Evolutionary conservation across 2,888 invertebrate genomes (phyloP).

Genomic region (Biston betularia): DNA sequence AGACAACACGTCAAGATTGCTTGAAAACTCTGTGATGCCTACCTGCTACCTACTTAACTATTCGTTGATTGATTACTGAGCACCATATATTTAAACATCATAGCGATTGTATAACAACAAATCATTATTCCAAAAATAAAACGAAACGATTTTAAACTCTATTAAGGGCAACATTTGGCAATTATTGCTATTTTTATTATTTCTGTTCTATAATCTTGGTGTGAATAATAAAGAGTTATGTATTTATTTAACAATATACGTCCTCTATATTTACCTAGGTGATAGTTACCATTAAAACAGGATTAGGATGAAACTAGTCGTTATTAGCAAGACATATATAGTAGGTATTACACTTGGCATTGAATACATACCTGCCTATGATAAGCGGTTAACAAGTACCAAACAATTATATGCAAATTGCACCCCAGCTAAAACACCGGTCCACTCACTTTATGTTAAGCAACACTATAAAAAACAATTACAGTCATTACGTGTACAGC

Average conservation of each 20-base stretch:
- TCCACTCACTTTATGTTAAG: constrained; percentile 45
- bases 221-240: too few relatives aligned
- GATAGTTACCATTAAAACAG: not conserved
- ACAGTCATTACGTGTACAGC: not conserved
- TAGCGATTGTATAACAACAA: not conserved
- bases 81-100: not conserved
- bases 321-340: constrained; percentile 26
- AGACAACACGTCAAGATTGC: too few relatives aligned
- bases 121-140: too few relatives aligned
- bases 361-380: constrained; percentile 61
- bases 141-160: not conserved
- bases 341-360: constrained; percentile 67
- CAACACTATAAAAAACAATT: constrained; percentile 30
- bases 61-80: too few relatives aligned
- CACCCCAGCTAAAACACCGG: constrained; percentile 55
- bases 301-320: constrained; percentile 14
- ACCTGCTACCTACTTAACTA: too few relatives aligned
- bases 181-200: too few relatives aligned
- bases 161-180: not conserved
- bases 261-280: constrained; percentile 2
- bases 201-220: too few relatives aligned
- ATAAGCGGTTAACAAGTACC: constrained; percentile 58
- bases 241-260: too few relatives aligned
- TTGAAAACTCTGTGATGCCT: too few relatives aligned
- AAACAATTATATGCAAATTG: constrained; percentile 69